Evolutionary conservation across 2,113 vertebrate species (phyloP), one percentile per base, ranked within the genome.

Genomic region (Proterorhinus semilunaris): DNA sequence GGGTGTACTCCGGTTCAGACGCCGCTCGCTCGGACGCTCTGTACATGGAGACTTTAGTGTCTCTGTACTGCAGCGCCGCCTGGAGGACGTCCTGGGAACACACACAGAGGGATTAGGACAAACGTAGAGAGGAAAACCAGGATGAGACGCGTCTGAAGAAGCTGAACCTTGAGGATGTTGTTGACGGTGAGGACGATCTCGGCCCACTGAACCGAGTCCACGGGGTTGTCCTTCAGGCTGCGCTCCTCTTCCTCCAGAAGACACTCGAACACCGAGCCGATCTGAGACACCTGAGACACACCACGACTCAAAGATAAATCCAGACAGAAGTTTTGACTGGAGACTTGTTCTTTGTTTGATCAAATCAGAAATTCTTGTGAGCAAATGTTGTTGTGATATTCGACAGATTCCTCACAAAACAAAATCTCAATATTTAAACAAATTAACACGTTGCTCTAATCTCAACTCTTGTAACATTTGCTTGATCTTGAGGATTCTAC

Each of bases 231-330:
- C 82, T 93, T 95, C 80, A 99, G 88, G 62, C 92, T 89, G 53
- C 91, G 93, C 59, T 98, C 96, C 77, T 98, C 96, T 1, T 96
- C 94, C 65, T 97, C 96, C 74, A 99, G 85, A 61, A 99, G 89
- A 65, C 95, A 96, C 62, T 98, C 97, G 7, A 96, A 96, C 81
- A 98, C 91, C 0, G 91, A 91, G 69, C 96, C 95, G 80, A 99
- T 92, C 81, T 95, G 94, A 15, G 98, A 98, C n/a, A 98, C 96
- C 97, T 99, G 88, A 45, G 0, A 7, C 11, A n/a, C 27, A 36
- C 27, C 0, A 36, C 27, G 3, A 36, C 27, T 3, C 27, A 36
- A 36, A 3, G 4, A 36, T 36, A 36, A 36, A 36, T 36, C 3
- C 2, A 2, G 27, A 36, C 3, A 36, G n/a, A n/a, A n/a, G n/a